Evolutionary conservation across 2,888 invertebrate species (phyloP), one percentile per base, ranked within the genome.

Genomic region (Zele albiditarsus): DNA sequence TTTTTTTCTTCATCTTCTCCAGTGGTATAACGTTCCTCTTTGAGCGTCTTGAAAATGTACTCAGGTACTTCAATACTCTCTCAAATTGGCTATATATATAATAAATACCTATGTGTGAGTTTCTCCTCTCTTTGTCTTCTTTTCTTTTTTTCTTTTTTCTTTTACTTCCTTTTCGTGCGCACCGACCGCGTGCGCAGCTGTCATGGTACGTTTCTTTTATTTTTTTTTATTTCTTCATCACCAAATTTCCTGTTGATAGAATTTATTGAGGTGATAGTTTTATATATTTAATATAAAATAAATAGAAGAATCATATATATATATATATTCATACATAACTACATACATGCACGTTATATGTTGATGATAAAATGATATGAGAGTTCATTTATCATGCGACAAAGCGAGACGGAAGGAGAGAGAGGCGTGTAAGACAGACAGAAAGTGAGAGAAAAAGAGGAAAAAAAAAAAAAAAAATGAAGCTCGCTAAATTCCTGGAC

Each of bases 131-230:
- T 63, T n/a, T 65, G 38, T 27, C 31, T 16, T 10, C 2, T 31
- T 20, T 12, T 68, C 23, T 33, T 68, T 58, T 67, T 31, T 20
- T 12, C 63, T n/a, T 33, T 68, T 58, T 67, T 69, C 65, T 71
- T 38, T 71, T 31, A 57, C 68, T 60, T 74, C 70, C 57, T 70
- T 67, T 33, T 33, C n/a, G 46, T n/a, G 71, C 76, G 73, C 73
- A 71, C 57, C 53, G 46, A 42, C 49, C 68, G 76, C 73, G 70
- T 49, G 73, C 73, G 78, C 80, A 80, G 78, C 80, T 80, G 80
- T 78, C 79, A 77, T 58, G 72, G 68, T 31, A 58, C 63, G 42
- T 66, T 71, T 73, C 49, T 73, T 70, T 49, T 71, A 16, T 71
- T 71, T 74, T 31, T 49, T 58, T 58, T 65, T 28, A 53, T 46